Conservation (phyloP, 2,888 invertebrate genomes). For the Acrobasis suavella region DNA sequence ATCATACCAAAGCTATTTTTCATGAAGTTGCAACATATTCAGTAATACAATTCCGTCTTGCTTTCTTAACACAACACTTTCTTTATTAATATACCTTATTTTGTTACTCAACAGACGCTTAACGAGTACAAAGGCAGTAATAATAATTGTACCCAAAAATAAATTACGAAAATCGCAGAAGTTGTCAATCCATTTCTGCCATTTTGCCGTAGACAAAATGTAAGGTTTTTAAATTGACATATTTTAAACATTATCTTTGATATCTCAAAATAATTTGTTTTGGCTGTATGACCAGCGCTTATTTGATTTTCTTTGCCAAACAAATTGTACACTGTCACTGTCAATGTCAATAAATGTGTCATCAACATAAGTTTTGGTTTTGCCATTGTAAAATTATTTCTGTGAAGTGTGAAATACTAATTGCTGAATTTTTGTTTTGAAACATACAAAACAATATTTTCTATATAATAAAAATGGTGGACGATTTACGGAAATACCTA, state of each 20-base stretch:
- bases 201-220: constrained; percentile 69
- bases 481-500: constrained; percentile 73
- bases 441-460: not conserved
- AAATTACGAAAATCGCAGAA: constrained; percentile 74
- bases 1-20: constrained; percentile 75
- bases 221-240: constrained; percentile 25
- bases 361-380: not conserved
- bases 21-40: constrained; percentile 61
- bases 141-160: constrained; percentile 70
- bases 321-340: not conserved
- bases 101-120: constrained; percentile 45
- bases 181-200: constrained; percentile 77
- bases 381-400: not conserved
- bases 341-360: not conserved
- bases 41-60: constrained; percentile 36
- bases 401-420: not conserved
- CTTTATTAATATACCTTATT: constrained; percentile 40
- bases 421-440: too few relatives aligned
- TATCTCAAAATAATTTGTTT: not conserved
- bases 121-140: constrained; percentile 56
- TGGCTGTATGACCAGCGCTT: not conserved
- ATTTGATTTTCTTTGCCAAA: not conserved
- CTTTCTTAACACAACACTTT: constrained; percentile 35
- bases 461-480: constrained; percentile 63
- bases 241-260: not conserved